Percentiles rank a stretch among this genome's conserved stretches.
Conservation (phyloP, 2,797 vertebrate genomes). For the Chanos chanos region DNA sequence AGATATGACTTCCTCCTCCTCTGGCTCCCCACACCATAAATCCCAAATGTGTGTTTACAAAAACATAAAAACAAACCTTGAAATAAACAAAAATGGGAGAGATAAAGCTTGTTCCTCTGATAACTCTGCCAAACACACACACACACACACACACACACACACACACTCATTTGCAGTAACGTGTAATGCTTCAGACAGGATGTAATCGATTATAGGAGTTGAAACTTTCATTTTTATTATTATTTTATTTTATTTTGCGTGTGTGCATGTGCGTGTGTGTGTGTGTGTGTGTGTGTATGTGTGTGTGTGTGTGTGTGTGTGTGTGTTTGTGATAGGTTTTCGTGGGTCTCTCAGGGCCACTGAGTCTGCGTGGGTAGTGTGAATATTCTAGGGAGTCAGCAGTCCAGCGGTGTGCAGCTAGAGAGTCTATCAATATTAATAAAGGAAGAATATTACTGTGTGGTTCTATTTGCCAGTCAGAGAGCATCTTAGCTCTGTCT, state of each 20-base stretch:
- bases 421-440: background rate
- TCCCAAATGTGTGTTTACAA: conserved; percentile 13
- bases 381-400: conserved; percentile 9
- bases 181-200: too few species aligned
- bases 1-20: background rate
- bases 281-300: background rate
- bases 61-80: conserved; percentile 18
- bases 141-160: conserved; percentile 5
- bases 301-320: background rate
- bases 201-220: conserved; percentile 22
- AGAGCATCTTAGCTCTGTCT: too few species aligned
- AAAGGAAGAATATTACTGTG: conserved; percentile 6
- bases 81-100: conserved; percentile 31
- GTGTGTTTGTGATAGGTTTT: too few species aligned
- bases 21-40: background rate
- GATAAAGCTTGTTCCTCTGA: conserved; percentile 17
- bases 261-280: too few species aligned
- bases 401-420: background rate
- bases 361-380: background rate
- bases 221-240: too few species aligned
- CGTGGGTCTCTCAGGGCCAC: background rate
- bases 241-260: too few species aligned
- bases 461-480: too few species aligned
- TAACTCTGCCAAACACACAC: conserved; percentile 1
- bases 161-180: too few species aligned